Base-by-base conservation (phyloP, 2,888 invertebrate species). In the Lithodes maja region DNA sequence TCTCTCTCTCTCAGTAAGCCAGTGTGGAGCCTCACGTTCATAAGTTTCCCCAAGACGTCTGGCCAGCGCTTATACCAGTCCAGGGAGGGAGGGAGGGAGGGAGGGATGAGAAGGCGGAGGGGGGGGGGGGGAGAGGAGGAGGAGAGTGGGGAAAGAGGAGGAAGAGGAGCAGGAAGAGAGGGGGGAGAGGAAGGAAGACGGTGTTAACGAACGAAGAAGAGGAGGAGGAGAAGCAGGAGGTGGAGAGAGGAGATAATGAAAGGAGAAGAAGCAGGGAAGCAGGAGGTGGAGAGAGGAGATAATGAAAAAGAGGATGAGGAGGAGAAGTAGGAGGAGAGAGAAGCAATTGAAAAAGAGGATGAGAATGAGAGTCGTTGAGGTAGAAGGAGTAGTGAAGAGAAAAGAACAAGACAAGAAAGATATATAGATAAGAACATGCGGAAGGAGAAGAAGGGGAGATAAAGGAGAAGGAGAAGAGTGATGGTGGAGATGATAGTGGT, bases 1-100 rank as follows among this genome's bases (percentile, higher is more conserved):
- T 75, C 49, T 75, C 75, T 33, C 49, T 75, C 75, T 75, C 75
- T 75, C 61, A 7, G 61, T 61, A 61, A 61, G 61, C 61, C 61
- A 61, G 7, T 61, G 12, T 61, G 61, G 61, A n/a, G n/a, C 75
- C n/a, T 75, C 49, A 7, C 75, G n/a, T 75, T 33, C n/a, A 5
- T 75, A n/a, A 33, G 17, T 75, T 75, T 75, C 9, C 75, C 75
- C 3, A 7, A 5, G 61, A 61, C 61, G 61, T 61, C 12, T 61
- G 61, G 61, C 61, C 61, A 61, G 61, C 61, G 61, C 61, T 61
- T 61, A 61, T 61, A 61, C 12, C 61, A 12, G 12, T 61, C 5
- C 5, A 12, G 61, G 12, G 61, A 61, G 61, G 61, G 12, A 12
- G 61, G 61, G 61, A 61, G 61, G 61, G 61, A 61, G 61, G 61